A percentile compares a stretch with the other conserved stretches of the same genome.
Evolutionary conservation across 2,888 invertebrate genomes (phyloP).

Genomic region (Colostygia pectinataria): DNA sequence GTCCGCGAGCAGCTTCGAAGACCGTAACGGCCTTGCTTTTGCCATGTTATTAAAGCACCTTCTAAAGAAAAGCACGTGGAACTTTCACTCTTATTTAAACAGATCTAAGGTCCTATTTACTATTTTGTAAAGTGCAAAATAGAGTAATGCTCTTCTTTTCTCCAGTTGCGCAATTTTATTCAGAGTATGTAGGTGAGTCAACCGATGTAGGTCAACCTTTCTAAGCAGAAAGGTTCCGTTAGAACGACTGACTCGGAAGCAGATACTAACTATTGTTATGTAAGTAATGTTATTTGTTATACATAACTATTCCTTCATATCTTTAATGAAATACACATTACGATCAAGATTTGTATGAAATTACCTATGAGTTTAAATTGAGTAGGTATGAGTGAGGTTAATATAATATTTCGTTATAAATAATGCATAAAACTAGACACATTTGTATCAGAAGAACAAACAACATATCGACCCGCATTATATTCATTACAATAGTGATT

Average conservation of each 20-base stretch:
- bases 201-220: constrained; percentile 32
- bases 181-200: constrained; percentile 31
- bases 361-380: no score
- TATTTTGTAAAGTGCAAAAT: neutral
- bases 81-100: constrained; percentile 20
- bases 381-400: no score
- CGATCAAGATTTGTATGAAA: no score
- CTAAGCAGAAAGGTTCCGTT: constrained; percentile 26
- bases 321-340: no score
- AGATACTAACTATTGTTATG: constrained; percentile 8
- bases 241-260: constrained; percentile 23
- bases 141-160: constrained; percentile 7
- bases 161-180: constrained; percentile 30
- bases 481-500: no score
- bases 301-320: neutral
- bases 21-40: constrained; percentile 39
- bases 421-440: constrained; percentile 5
- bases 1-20: constrained; percentile 33
- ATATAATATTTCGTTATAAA: no score
- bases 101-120: constrained; percentile 8
- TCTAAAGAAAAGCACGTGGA: constrained; percentile 10
- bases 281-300: constrained; percentile 17
- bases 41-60: constrained; percentile 24
- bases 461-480: constrained; percentile 11
- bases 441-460: constrained; percentile 3